A percentile compares a stretch with the other conserved stretches of the same genome.
Evolutionary conservation across 2,797 vertebrate genomes (phyloP).

Genomic region (Champsocephalus esox): DNA sequence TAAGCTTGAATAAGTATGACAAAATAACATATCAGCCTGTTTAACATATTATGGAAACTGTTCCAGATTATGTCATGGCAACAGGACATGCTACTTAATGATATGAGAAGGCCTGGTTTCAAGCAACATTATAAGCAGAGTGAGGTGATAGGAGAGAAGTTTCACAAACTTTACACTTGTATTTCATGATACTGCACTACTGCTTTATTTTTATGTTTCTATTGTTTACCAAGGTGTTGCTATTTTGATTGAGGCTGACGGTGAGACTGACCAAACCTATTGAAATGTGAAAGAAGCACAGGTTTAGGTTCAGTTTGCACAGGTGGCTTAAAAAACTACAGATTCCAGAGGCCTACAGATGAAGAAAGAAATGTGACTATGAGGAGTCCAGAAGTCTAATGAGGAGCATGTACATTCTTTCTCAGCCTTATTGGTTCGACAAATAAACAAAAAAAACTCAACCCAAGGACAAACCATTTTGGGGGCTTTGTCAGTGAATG

Average conservation of each 20-base stretch:
- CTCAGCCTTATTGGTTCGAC: not conserved
- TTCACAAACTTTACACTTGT: slow-evolving; percentile 5
- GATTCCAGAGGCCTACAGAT: not conserved
- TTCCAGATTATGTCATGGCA: slow-evolving; percentile 22
- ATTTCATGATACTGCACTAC: not conserved
- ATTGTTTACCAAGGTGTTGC: not conserved
- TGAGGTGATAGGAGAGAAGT: not conserved
- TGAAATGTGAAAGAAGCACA: not conserved
- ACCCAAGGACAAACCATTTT: not conserved
- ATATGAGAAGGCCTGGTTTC: not conserved
- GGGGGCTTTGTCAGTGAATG: not conserved
- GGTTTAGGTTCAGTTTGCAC: not conserved
- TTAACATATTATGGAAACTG: slow-evolving; percentile 14
- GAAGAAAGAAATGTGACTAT: not conserved
- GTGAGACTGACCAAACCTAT: not conserved
- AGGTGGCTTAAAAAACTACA: not conserved
- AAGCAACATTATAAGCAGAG: not conserved
- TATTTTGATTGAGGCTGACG: not conserved
- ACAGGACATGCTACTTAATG: not conserved
- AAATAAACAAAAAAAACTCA: not conserved
- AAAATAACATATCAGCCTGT: slow-evolving; percentile 4
- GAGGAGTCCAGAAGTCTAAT: not conserved
- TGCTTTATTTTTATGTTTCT: not conserved
- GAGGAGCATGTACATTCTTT: not conserved
- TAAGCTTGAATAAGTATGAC: slow-evolving; percentile 30